These are phyloP conservation scores for Protophormia terraenovae DNA, from an alignment of 2,888 invertebrate species.

Conservation along the genomic window DNA sequence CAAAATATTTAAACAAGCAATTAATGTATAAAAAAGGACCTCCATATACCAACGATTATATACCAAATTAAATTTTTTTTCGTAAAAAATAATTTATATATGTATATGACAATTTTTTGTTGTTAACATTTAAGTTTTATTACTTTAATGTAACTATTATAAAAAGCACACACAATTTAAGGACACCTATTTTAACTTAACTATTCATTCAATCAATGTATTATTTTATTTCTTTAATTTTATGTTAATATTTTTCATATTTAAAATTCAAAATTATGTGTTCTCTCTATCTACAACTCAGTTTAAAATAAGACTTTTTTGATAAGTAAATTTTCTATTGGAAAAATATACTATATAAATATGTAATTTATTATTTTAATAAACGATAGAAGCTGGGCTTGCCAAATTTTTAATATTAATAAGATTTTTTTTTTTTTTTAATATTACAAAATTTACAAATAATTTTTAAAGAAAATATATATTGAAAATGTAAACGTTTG, in stretches of 20 bases:
- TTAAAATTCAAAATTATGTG: neutral
- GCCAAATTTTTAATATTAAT: constrained; percentile 74
- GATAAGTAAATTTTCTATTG: constrained; percentile 11
- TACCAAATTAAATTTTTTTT: constrained; percentile 75
- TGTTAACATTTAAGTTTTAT: constrained; percentile 54
- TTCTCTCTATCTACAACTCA: neutral
- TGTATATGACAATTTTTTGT: constrained; percentile 60
- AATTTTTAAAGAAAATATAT: neutral
- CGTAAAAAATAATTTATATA: constrained; percentile 69
- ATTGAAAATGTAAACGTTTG: constrained; percentile 1
- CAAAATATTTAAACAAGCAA: constrained; percentile 41
- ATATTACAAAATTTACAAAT: neutral
- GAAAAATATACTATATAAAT: neutral
- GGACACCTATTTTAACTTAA: neutral
- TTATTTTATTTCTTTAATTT: neutral
- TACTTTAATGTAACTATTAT: constrained; percentile 25
- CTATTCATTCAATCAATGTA: neutral
- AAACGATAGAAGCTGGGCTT: constrained; percentile 75
- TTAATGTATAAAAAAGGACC: constrained; percentile 69
- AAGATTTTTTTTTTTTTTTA: constrained; percentile 23
- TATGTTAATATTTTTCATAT: neutral
- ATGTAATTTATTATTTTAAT: constrained; percentile 4
- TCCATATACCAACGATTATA: constrained; percentile 78
- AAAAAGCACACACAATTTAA: constrained; percentile 27
- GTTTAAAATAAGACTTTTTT: constrained; percentile 1